A percentile compares a stretch with the other conserved stretches of the same genome.
Evolutionary conservation across 2,888 invertebrate species (phyloP).

Genomic region (Ophion slaviceki): DNA sequence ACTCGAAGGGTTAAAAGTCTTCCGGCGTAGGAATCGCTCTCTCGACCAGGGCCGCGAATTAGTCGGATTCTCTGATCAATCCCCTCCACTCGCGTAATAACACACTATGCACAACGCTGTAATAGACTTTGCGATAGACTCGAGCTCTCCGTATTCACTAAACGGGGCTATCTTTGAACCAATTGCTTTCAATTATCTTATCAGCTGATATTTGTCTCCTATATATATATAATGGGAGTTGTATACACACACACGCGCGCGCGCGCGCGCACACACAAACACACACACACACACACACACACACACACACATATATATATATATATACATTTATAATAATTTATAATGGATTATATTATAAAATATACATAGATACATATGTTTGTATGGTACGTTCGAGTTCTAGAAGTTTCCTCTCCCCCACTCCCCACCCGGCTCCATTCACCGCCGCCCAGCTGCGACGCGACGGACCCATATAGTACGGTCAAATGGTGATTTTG

Average conservation of each 20-base stretch:
- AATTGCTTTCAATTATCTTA: slow-evolving; percentile 80
- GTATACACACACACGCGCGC: too few species aligned
- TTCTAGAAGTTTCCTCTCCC: neutral
- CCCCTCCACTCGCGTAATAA: slow-evolving; percentile 23
- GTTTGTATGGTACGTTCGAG: slow-evolving; percentile 3
- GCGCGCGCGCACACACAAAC: too few species aligned
- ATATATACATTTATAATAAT: neutral
- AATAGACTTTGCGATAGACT: slow-evolving; percentile 55
- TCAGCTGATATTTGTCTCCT: slow-evolving; percentile 78
- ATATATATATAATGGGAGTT: slow-evolving; percentile 57
- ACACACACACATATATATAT: too few species aligned
- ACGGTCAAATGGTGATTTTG: too few species aligned
- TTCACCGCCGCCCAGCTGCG: too few species aligned
- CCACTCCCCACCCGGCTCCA: neutral
- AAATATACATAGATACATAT: neutral
- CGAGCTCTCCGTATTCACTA: slow-evolving; percentile 59
- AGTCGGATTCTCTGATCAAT: slow-evolving; percentile 60
- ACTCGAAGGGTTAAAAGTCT: too few species aligned
- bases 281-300: too few species aligned
- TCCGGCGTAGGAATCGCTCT: slow-evolving; percentile 23
- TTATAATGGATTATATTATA: slow-evolving; percentile 2
- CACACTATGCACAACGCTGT: slow-evolving; percentile 34
- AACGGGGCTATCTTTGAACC: slow-evolving; percentile 67
- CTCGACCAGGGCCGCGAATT: slow-evolving; percentile 35
- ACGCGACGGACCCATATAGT: too few species aligned